Percentiles rank a stretch among this genome's conserved stretches.
These are phyloP conservation scores for Sclerurus mexicanus DNA, from an alignment of 2,113 vertebrate species.

Conservation along the genomic window DNA sequence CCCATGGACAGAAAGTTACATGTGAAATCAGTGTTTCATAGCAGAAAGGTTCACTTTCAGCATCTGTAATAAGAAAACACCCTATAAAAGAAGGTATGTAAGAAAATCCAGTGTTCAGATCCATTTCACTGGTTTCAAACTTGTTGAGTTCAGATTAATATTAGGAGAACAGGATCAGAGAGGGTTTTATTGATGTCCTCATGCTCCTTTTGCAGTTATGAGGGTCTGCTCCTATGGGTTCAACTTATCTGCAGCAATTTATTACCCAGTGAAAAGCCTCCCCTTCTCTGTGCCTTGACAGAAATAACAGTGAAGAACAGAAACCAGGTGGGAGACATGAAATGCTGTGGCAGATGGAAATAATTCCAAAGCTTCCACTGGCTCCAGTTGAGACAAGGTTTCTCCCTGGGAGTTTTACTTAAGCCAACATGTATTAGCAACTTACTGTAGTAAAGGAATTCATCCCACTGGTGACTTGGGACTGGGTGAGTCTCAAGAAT, in stretches of 20 bases:
- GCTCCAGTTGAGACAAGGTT: neutral
- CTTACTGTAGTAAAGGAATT: neutral
- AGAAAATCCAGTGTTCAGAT: neutral
- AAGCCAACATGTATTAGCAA: neutral
- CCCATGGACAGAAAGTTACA: neutral
- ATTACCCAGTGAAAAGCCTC: neutral
- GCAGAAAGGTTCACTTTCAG: neutral
- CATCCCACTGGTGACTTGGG: neutral
- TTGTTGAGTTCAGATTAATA: neutral
- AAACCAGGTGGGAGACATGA: neutral
- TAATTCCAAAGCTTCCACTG: neutral
- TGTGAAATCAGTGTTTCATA: conserved; percentile 10
- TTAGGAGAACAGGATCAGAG: neutral
- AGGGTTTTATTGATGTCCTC: neutral
- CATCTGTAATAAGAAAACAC: neutral
- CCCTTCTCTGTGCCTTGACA: neutral
- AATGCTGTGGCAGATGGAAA: neutral
- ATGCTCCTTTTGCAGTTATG: neutral
- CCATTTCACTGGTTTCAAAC: neutral
- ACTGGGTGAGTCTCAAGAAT: neutral
- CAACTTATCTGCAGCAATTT: neutral
- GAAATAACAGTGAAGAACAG: neutral
- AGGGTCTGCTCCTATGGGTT: neutral
- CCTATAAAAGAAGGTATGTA: neutral
- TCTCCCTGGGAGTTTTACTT: neutral